Evolutionary conservation across 1,140 invertebrate genomes (phyloP).

Genomic region (Monochamus saltuarius): DNA sequence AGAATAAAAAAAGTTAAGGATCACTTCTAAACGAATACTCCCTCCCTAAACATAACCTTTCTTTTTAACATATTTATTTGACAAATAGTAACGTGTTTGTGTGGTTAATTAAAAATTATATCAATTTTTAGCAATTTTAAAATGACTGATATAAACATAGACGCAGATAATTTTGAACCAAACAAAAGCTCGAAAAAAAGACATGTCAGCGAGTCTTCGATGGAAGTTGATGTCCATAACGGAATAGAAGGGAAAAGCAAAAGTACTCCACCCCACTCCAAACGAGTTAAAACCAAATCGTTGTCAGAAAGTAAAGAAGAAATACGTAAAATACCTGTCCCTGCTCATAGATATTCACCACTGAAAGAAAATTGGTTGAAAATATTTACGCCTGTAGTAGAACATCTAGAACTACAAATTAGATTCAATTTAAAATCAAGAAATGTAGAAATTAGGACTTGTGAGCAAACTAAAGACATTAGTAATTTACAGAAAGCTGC

Average conservation of each 20-base stretch:
- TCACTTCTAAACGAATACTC: too few relatives aligned
- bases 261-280: conserved; percentile 52
- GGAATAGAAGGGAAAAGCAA: conserved; percentile 63
- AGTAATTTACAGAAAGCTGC: conserved; percentile 94
- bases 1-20: too few relatives aligned
- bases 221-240: conserved; percentile 66
- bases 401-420: conserved; percentile 92
- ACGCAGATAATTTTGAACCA: conserved; percentile 59
- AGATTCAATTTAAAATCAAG: conserved; percentile 91
- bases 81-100: too few relatives aligned
- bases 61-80: too few relatives aligned
- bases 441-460: conserved; percentile 83
- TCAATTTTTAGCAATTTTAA: neutral
- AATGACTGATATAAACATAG: conserved; percentile 54
- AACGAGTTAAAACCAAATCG: conserved; percentile 55
- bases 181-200: conserved; percentile 58
- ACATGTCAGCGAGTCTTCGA: conserved; percentile 54
- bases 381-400: conserved; percentile 94
- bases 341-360: conserved; percentile 79
- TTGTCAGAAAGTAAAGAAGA: conserved; percentile 61
- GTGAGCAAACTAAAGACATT: conserved; percentile 80
- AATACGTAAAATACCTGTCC: conserved; percentile 65
- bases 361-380: conserved; percentile 97
- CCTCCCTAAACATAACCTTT: too few relatives aligned
- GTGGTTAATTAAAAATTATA: too few relatives aligned